Evolutionary conservation across 92 coral and sea anemone genomes (phyloP).

Genomic region (Epizoanthus stellaris): DNA sequence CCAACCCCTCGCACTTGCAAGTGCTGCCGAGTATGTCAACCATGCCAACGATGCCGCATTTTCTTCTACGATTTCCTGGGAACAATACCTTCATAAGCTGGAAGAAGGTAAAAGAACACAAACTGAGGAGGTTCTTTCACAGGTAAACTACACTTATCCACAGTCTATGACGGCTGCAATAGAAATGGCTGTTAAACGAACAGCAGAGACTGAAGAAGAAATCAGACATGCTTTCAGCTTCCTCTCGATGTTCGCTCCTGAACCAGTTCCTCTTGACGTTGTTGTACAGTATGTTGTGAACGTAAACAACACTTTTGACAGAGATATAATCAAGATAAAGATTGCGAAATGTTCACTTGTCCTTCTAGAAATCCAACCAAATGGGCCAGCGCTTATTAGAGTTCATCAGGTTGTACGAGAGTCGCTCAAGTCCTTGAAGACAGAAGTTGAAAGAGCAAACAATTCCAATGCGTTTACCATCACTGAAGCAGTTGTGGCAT

Average conservation of each 20-base stretch:
- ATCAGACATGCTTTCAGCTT: not conserved
- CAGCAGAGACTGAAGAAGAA: conserved; percentile 2
- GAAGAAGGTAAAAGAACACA: conserved; percentile 16
- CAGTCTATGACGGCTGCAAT: conserved; percentile 51
- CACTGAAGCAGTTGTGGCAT: not conserved
- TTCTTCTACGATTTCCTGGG: not conserved
- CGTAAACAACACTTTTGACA: not conserved
- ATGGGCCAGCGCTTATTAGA: not conserved
- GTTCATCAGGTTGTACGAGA: conserved; percentile 11
- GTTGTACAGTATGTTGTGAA: not conserved
- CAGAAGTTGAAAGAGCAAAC: not conserved
- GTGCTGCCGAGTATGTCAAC: conserved; percentile 52
- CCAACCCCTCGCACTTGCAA: conserved; percentile 63
- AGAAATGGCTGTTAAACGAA: conserved; percentile 31
- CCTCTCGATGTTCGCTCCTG: not conserved
- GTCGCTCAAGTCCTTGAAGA: not conserved
- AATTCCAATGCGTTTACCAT: not conserved
- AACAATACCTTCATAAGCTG: not conserved
- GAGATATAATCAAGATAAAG: not conserved
- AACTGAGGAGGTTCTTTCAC: conserved; percentile 13
- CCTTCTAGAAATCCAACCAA: not conserved
- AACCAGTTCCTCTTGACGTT: not conserved
- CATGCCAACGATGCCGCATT: conserved; percentile 5
- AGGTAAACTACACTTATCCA: conserved; percentile 37
- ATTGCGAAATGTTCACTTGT: not conserved